Percentiles rank a stretch among this genome's conserved stretches.
phyloP scores from a whole-genome alignment of 2,113 vertebrate species.

The Oreochromis spilurus region DNA sequence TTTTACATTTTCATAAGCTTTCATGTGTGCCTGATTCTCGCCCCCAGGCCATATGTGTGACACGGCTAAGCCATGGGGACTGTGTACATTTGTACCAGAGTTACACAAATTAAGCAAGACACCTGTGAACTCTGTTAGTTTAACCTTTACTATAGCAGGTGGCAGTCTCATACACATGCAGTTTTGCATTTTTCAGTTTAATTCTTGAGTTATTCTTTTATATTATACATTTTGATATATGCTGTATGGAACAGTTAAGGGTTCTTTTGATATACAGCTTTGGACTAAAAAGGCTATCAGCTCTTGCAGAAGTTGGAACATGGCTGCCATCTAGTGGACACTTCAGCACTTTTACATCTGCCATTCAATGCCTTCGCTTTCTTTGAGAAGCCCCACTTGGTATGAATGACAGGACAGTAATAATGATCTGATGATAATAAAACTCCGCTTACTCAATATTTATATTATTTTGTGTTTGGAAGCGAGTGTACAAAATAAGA shows the following conservation, averaged over 20 bases:
- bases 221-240: not conserved
- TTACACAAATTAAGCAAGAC: not conserved
- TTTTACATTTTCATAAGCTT: not conserved
- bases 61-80: not conserved
- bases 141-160: not conserved
- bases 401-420: not conserved
- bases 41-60: not conserved
- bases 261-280: not conserved
- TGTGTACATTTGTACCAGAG: not conserved
- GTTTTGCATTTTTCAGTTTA: not conserved
- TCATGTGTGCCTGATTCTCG: not conserved
- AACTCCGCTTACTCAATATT: not conserved
- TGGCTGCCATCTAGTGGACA: slow-evolving; percentile 23
- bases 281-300: not conserved
- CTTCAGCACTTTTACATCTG: not conserved
- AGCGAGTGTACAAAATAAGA: not conserved
- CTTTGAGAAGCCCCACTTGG: not conserved
- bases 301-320: not conserved
- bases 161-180: not conserved
- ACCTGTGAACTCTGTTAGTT: not conserved
- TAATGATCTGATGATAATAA: too few relatives aligned
- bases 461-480: not conserved
- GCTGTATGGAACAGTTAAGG: not conserved
- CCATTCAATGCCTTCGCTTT: not conserved
- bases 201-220: not conserved